Evolutionary conservation across 2,888 invertebrate genomes (phyloP).

Genomic region (Drosophila heteroneura): DNA sequence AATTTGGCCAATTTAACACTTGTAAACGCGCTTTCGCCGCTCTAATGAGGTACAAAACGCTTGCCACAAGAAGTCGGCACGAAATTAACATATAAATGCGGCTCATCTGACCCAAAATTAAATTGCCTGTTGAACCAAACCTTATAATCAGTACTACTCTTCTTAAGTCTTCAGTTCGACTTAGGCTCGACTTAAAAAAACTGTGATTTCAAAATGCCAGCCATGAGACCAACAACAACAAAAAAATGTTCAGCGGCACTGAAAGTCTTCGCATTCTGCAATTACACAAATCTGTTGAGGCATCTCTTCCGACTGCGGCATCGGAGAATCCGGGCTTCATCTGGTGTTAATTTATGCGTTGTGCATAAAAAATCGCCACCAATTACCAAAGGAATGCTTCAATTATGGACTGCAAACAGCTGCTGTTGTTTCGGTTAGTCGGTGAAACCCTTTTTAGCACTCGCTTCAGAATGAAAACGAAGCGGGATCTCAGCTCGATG

Average conservation of each 20-base stretch:
- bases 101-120: slow-evolving; percentile 56
- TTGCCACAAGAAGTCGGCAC: slow-evolving; percentile 53
- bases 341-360: slow-evolving; percentile 81
- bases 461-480: slow-evolving; percentile 25
- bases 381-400: slow-evolving; percentile 77
- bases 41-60: slow-evolving; percentile 81
- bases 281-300: slow-evolving; percentile 75
- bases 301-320: slow-evolving; percentile 27
- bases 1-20: slow-evolving; percentile 82
- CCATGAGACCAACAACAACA: not conserved
- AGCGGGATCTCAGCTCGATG: slow-evolving; percentile 20
- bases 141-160: slow-evolving; percentile 63
- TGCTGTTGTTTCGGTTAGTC: slow-evolving; percentile 46
- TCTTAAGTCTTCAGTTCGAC: slow-evolving; percentile 6
- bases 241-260: slow-evolving; percentile 1
- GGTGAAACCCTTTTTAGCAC: slow-evolving; percentile 77
- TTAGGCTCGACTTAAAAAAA: slow-evolving; percentile 36
- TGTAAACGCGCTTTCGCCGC: slow-evolving; percentile 78
- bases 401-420: slow-evolving; percentile 78
- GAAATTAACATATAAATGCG: slow-evolving; percentile 72
- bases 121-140: slow-evolving; percentile 67
- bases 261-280: slow-evolving; percentile 54
- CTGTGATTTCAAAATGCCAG: slow-evolving; percentile 46
- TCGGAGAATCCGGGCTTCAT: slow-evolving; percentile 16
- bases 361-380: slow-evolving; percentile 72